phyloP scores from a whole-genome alignment of 2,113 vertebrate species.

The Anarrhichthys ocellatus region DNA sequence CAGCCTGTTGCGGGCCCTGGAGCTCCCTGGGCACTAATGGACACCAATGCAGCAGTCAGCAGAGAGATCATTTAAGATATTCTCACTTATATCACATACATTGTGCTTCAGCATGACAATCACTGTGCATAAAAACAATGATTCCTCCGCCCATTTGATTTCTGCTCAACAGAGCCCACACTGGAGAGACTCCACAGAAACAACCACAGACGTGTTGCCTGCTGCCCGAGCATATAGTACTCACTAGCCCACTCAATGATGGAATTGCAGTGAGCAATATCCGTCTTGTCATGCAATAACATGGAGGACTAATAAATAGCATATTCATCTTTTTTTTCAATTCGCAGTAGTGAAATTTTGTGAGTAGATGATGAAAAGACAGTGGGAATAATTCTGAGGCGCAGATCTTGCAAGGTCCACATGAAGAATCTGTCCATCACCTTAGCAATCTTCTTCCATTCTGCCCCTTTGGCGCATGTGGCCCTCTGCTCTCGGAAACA shows the following conservation, averaged over 20 bases:
- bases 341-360: conserved; percentile 2
- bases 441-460: too few species aligned
- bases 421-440: too few species aligned
- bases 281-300: neutral
- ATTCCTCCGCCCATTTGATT: conserved; percentile 21
- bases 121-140: conserved; percentile 31
- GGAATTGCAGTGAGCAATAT: neutral
- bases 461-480: too few species aligned
- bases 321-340: neutral
- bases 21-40: conserved; percentile 30
- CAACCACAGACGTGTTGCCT: conserved; percentile 25
- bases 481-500: too few species aligned
- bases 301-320: neutral
- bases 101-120: conserved; percentile 24
- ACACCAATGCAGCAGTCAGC: conserved; percentile 9
- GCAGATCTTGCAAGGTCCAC: neutral
- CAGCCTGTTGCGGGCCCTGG: conserved; percentile 10
- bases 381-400: conserved; percentile 2
- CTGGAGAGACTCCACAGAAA: neutral
- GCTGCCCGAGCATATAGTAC: conserved; percentile 4
- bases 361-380: conserved; percentile 29
- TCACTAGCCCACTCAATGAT: conserved; percentile 22
- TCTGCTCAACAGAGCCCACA: neutral
- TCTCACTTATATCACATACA: conserved; percentile 11
- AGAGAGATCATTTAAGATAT: conserved; percentile 23